Conservation (phyloP, 1,140 invertebrate species). For the Heliconius himera region DNA sequence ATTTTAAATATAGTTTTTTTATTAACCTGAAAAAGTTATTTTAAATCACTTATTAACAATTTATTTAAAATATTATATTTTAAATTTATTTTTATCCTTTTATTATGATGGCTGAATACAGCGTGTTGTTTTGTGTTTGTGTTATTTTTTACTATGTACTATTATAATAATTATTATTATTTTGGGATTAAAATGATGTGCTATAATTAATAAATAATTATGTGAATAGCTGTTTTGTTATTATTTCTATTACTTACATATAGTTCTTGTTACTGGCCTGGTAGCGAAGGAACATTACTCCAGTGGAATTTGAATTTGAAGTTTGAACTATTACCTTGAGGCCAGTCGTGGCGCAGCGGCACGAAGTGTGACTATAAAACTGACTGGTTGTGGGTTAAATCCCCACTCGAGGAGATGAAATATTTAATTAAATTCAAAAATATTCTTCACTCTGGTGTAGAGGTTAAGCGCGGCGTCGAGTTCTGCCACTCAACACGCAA, state of each 20-base stretch:
- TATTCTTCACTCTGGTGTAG: no score
- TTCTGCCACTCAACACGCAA: no score
- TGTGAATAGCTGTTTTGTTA: not conserved
- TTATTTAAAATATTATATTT: not conserved
- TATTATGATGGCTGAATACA: not conserved
- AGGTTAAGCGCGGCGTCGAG: no score
- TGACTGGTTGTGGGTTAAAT: no score
- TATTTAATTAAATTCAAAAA: no score
- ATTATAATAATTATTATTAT: not conserved
- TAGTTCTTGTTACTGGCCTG: no score
- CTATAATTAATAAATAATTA: conserved; percentile 5
- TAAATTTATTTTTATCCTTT: not conserved
- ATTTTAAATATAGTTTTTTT: not conserved
- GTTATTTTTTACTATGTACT: not conserved
- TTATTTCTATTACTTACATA: not conserved
- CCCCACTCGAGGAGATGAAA: no score
- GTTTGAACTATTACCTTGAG: no score
- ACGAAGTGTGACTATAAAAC: no score
- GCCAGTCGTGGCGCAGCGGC: no score
- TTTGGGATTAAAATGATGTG: not conserved
- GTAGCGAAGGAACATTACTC: no score
- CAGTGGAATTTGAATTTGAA: no score
- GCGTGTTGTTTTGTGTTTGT: not conserved
- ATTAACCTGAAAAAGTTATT: not conserved
- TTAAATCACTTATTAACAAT: conserved; percentile 1